Evolutionary conservation across 2,888 invertebrate genomes (phyloP), one percentile per base, ranked within the genome.

Genomic region (Hoplodrina blanda): DNA sequence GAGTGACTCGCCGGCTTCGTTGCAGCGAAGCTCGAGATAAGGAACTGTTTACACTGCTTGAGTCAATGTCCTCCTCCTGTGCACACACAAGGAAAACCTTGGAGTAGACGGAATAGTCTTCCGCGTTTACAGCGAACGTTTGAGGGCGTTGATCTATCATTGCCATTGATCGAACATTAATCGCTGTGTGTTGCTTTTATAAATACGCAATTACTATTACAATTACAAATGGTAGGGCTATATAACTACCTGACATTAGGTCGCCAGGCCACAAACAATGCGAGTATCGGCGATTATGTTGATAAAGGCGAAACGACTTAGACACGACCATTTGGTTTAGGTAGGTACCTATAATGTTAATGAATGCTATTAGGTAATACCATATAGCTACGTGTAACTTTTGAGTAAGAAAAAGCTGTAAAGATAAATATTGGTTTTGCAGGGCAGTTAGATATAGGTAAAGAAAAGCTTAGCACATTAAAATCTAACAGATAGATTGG

Each of bases 1-100:
- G 89, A 90, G 90, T 88, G 85, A 90, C 88, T 89, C 89, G 88
- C 81, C 86, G 88, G 86, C 89, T 85, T 82, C 87, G 87, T 81
- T 89, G 90, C 90, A 90, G 89, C 90, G 89, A 92, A 93, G 91
- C 91, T 92, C 88, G 89, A 95, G 96, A 96, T 96, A 96, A 96
- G 95, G 94, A 95, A 95, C 93, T 96, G 95, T 96, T 95, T 96
- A 96, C 96, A 94, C 93, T 94, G 90, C 92, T 94, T 94, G 92
- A 94, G 96, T 96, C 96, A 96, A 95, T 94, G 96, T 95, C 96
- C 96, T 95, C 94, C 92, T 94, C 90, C 91, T 90, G 92, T 87
- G 83, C 80, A 86, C 86, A 89, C 77, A 95, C 91, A 93, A 90
- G 94, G 92, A 95, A 95, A 95, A 93, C 96, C 94, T 94, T 95